phyloP scores from a whole-genome alignment of 1,140 invertebrate species.

The Drosophila sp. region DNA sequence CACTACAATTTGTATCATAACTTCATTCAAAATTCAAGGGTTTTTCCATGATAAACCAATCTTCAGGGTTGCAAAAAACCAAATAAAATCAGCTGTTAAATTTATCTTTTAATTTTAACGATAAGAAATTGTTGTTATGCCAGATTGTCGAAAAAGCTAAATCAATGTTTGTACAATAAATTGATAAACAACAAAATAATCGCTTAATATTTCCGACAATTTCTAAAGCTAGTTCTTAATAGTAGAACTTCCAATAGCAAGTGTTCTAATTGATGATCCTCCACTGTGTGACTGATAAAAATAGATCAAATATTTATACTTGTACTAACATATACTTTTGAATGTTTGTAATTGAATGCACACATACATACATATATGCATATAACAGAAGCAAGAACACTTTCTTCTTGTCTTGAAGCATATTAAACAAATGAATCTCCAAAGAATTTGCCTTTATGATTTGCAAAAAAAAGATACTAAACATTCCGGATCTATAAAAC shows the following conservation, averaged over 20 bases:
- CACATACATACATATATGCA: neutral
- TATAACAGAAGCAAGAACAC: neutral
- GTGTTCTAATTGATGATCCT: conserved; percentile 23
- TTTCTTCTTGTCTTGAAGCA: neutral
- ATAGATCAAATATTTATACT: conserved; percentile 22
- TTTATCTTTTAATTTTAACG: neutral
- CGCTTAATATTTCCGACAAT: neutral
- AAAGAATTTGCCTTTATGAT: neutral
- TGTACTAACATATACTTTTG: conserved; percentile 5
- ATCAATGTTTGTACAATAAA: conserved; percentile 10
- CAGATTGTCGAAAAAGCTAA: neutral
- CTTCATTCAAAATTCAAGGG: neutral
- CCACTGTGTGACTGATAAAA: conserved; percentile 30
- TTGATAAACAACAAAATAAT: conserved; percentile 13
- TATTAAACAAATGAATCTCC: neutral
- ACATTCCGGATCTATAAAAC: conserved; percentile 1
- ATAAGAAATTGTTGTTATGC: conserved; percentile 5
- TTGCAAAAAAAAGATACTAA: neutral
- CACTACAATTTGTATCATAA: too few species aligned
- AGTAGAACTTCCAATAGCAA: neutral
- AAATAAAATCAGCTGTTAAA: conserved; percentile 8
- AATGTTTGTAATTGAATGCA: neutral
- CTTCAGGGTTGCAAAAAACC: conserved; percentile 10
- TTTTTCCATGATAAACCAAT: neutral
- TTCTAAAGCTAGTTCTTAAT: neutral